Percentiles rank a stretch among this genome's conserved stretches.
Conservation (phyloP, 2,797 vertebrate genomes). For the Vultur gryphus region DNA sequence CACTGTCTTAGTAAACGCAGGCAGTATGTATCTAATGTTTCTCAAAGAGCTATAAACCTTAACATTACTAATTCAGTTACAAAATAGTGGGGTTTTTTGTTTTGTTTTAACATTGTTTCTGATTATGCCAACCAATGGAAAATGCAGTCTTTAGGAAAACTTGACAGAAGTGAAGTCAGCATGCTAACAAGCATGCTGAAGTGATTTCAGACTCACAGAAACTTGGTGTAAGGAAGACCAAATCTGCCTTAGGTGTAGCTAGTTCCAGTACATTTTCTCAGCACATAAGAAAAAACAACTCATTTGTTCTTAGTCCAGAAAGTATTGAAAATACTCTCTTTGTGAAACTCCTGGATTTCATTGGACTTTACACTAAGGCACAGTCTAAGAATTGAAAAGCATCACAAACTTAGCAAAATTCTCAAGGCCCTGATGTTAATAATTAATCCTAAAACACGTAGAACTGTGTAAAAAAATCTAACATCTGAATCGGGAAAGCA, state of each 20-base stretch:
- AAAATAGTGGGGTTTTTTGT: background rate
- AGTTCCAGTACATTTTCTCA: background rate
- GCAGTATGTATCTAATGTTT: background rate
- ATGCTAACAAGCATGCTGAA: background rate
- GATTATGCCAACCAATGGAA: background rate
- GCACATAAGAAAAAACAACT: background rate
- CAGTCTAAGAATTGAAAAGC: background rate
- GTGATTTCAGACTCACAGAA: background rate
- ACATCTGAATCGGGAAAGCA: background rate
- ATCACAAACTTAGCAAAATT: background rate
- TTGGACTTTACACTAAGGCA: background rate
- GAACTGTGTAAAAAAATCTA: background rate
- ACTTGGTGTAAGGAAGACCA: background rate
- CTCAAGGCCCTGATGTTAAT: background rate
- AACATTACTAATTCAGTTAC: background rate
- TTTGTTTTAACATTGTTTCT: background rate
- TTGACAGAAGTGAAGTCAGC: background rate
- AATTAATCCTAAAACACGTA: background rate
- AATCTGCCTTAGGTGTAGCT: background rate
- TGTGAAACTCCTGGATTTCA: background rate
- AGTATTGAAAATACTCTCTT: background rate
- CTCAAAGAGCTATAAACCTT: background rate
- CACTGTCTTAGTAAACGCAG: background rate
- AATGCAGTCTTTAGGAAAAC: background rate
- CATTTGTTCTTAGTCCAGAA: background rate